These are phyloP conservation scores for Bicyclus anynana DNA, from an alignment of 1,140 invertebrate genomes.

Conservation along the genomic window DNA sequence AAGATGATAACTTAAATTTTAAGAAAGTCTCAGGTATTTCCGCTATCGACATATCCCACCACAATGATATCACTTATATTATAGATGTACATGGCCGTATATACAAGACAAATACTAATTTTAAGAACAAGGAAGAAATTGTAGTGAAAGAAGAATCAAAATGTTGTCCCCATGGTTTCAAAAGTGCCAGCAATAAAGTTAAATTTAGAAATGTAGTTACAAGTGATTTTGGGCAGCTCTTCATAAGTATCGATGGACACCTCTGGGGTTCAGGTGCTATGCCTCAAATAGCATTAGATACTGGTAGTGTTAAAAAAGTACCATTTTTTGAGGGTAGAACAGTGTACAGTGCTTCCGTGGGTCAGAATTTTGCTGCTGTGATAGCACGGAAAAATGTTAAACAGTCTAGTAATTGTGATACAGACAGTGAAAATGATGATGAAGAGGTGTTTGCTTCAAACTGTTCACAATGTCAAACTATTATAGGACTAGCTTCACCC, in stretches of 20 bases:
- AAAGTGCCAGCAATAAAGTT: conserved; percentile 79
- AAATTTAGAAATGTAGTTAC: conserved; percentile 81
- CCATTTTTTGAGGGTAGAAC: conserved; percentile 82
- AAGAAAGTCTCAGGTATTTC: conserved; percentile 60
- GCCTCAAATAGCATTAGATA: conserved; percentile 82
- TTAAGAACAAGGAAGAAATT: conserved; percentile 79
- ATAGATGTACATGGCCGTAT: conserved; percentile 80
- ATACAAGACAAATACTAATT: conserved; percentile 77
- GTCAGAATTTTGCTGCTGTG: conserved; percentile 83
- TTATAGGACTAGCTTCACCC: conserved; percentile 73
- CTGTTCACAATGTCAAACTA: conserved; percentile 80
- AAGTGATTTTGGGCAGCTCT: conserved; percentile 80
- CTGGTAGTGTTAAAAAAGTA: conserved; percentile 80
- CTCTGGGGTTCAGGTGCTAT: conserved; percentile 86
- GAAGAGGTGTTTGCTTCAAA: conserved; percentile 82
- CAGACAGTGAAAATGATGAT: conserved; percentile 80
- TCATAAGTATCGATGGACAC: conserved; percentile 82
- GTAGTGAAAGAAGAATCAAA: conserved; percentile 81
- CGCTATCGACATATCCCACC: conserved; percentile 80
- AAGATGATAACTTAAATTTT: conserved; percentile 55
- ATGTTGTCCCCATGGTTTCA: conserved; percentile 81
- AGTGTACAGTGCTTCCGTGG: conserved; percentile 81
- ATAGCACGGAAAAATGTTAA: conserved; percentile 80
- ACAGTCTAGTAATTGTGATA: conserved; percentile 76
- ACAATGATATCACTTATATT: conserved; percentile 79